phyloP scores from a whole-genome alignment of 2,113 vertebrate genomes.

The Psittacus erithacus region DNA sequence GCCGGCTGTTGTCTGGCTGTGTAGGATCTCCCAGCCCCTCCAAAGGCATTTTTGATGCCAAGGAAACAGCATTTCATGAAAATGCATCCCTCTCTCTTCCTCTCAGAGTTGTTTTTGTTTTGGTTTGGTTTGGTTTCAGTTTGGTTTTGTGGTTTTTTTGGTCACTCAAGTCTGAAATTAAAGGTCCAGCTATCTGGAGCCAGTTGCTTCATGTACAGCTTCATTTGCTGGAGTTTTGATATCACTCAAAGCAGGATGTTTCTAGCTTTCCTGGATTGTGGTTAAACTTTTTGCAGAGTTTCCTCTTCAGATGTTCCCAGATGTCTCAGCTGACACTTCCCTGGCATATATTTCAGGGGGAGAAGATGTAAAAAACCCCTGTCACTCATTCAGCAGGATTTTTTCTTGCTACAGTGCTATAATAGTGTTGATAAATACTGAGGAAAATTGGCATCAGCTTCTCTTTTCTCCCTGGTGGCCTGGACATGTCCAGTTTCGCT shows the following conservation, averaged over 20 bases:
- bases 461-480: neutral
- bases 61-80: neutral
- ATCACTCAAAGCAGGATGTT: neutral
- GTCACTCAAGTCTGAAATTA: neutral
- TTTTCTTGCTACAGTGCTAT: neutral
- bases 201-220: neutral
- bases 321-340: slow-evolving; percentile 32
- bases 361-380: neutral
- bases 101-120: neutral
- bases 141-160: neutral
- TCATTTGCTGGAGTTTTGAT: neutral
- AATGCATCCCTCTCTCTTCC: neutral
- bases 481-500: neutral
- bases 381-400: neutral
- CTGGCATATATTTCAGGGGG: neutral
- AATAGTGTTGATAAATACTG: slow-evolving; percentile 23
- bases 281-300: slow-evolving; percentile 22
- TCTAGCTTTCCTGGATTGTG: neutral
- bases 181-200: neutral
- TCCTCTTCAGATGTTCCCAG: slow-evolving; percentile 47
- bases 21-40: neutral
- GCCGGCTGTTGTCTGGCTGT: slow-evolving; percentile 27
- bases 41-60: neutral
- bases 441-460: slow-evolving; percentile 8
- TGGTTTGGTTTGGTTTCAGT: neutral